Evolutionary conservation across 2,888 invertebrate genomes (phyloP).

Genomic region (Diloba caeruleocephala): DNA sequence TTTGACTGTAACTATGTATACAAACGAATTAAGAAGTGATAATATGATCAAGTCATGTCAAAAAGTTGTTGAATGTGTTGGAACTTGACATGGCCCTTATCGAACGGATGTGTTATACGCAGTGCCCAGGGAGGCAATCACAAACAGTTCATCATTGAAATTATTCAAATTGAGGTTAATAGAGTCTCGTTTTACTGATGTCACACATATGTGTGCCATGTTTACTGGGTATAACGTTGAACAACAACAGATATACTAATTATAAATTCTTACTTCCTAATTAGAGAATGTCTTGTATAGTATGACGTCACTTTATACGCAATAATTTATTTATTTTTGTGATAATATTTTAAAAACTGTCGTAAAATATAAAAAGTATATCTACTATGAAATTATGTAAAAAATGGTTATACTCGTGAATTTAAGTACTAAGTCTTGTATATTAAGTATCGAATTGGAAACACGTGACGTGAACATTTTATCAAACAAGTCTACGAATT

Average conservation of each 20-base stretch:
- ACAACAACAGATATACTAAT: slow-evolving; percentile 77
- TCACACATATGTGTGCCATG: slow-evolving; percentile 87
- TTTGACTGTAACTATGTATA: slow-evolving; percentile 49
- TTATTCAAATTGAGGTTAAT: slow-evolving; percentile 87
- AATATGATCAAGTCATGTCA: slow-evolving; percentile 53
- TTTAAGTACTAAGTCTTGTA: slow-evolving; percentile 58
- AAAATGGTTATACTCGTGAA: slow-evolving; percentile 46
- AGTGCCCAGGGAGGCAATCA: slow-evolving; percentile 78
- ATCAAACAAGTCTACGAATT: slow-evolving; percentile 77
- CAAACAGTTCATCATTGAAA: slow-evolving; percentile 83
- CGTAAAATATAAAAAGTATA: slow-evolving; percentile 16
- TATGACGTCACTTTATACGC: slow-evolving; percentile 62
- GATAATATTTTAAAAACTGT: slow-evolving; percentile 15
- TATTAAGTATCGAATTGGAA: slow-evolving; percentile 63
- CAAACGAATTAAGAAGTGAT: slow-evolving; percentile 28
- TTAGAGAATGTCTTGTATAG: slow-evolving; percentile 64
- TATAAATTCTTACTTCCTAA: slow-evolving; percentile 71
- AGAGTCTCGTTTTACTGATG: slow-evolving; percentile 82
- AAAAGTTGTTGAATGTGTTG: slow-evolving; percentile 67
- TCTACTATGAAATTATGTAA: slow-evolving; percentile 18
- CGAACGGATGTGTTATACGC: slow-evolving; percentile 78
- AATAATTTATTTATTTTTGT: slow-evolving; percentile 50
- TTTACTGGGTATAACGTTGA: slow-evolving; percentile 77
- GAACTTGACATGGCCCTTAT: slow-evolving; percentile 75
- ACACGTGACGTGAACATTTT: slow-evolving; percentile 74